Evolutionary conservation across 53 echinoderm and acorn worm genomes (phyloP).

Genomic region (Holothuria scabra): DNA sequence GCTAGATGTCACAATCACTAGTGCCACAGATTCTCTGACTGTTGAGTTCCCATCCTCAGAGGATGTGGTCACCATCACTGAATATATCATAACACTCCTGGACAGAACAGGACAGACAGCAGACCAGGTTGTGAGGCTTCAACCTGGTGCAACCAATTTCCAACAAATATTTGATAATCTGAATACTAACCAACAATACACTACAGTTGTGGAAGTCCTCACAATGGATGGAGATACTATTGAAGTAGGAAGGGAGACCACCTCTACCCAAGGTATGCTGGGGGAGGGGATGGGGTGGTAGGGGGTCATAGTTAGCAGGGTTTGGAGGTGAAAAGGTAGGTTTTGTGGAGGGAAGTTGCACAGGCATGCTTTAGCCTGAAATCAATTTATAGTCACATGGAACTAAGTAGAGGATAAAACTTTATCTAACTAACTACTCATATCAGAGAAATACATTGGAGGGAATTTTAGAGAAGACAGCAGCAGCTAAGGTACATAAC

Average conservation of each 20-base stretch:
- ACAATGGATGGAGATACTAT: constrained; percentile 3
- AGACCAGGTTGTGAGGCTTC: neutral
- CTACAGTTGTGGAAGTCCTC: constrained; percentile 10
- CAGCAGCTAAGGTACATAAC: no score
- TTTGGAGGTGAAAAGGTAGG: no score
- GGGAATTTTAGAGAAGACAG: no score
- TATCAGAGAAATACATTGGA: no score
- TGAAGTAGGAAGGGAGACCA: constrained; percentile 6
- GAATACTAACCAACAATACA: neutral
- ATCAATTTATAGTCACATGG: no score
- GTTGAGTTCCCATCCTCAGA: constrained; percentile 30
- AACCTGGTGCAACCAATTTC: constrained; percentile 8
- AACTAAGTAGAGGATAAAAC: no score
- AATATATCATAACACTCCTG: constrained; percentile 19
- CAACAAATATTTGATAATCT: constrained; percentile 18
- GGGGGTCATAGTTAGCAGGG: no score
- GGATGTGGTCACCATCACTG: constrained; percentile 17
- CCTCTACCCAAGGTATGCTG: constrained; percentile 19
- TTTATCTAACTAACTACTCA: no score
- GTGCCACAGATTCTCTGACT: neutral
- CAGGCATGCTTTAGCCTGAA: no score
- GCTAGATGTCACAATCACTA: neutral
- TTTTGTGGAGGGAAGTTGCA: no score
- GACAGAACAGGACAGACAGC: constrained; percentile 17
- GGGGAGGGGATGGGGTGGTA: no score